Evolutionary conservation across 2,888 invertebrate species (phyloP), one percentile per base, ranked within the genome.

Genomic region (Ectemnius cavifrons): DNA sequence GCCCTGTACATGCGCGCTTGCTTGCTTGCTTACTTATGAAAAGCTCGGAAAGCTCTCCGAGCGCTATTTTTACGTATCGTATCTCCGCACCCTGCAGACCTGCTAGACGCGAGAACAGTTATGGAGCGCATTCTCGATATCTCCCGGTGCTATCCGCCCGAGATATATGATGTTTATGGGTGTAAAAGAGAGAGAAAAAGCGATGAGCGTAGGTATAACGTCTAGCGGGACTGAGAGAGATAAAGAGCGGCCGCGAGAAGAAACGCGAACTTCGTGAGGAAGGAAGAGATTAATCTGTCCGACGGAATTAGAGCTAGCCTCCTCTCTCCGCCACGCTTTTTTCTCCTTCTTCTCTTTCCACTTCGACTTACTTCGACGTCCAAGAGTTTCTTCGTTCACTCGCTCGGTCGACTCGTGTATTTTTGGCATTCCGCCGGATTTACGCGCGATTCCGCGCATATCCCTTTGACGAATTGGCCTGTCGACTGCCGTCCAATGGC

Each of bases 211-310:
- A 52, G n/a, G 1, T 52, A 16, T 47, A 11, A 4, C 3, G 13
- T 47, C 23, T 20, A 58, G n/a, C 52, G 2, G 4, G 5, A 11
- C 8, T 6, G 37, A 37, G 37, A 37, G 37, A 37, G 37, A 11
- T 23, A 23, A 23, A 11, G 37, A 8, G 37, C 37, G 8, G 37
- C 11, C 5, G 37, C 11, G 37, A 11, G 16, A 16, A 52, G 66
- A 71, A 66, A 23, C 73, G 71, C 65, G 20, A 64, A 61, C 57
- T 62, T 47, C 14, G 23, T 72, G 57, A 67, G 63, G 60, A 75
- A 49, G 75, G 65, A 57, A 61, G 64, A 67, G 75, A 75, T 75
- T 75, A 75, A 75, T 75, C 72, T 67, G 49, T 68, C 74, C 13
- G 68, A 37, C 69, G 58, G 16, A 27, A 52, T n/a, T n/a, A 18